These are phyloP conservation scores for Sinocyclocheilus grahami DNA, from an alignment of 2,113 vertebrate genomes.

Conservation along the genomic window DNA sequence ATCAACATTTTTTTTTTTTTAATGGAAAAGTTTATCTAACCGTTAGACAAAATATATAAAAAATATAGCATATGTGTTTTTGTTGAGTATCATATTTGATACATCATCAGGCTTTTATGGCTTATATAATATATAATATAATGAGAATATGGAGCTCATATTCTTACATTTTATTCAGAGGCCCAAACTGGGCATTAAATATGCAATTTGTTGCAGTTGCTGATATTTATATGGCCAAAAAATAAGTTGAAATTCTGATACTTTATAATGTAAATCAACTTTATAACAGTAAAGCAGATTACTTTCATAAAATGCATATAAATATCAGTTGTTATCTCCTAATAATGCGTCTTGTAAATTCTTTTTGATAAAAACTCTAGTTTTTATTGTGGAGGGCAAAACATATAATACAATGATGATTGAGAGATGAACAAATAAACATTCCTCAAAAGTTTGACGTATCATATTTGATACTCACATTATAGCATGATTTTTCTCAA, in stretches of 20 bases:
- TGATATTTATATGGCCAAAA: not conserved
- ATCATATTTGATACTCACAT: too few relatives aligned
- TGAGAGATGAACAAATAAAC: not conserved
- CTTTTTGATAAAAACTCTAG: not conserved
- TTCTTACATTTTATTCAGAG: not conserved
- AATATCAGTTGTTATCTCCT: not conserved
- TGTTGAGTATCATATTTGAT: not conserved
- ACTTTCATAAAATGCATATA: not conserved
- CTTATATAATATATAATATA: not conserved
- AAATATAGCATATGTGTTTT: not conserved
- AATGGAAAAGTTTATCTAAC: not conserved
- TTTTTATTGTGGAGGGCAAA: not conserved
- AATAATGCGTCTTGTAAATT: not conserved
- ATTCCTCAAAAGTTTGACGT: not conserved
- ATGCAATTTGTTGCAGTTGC: not conserved
- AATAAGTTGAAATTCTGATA: not conserved
- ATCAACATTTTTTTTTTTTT: not conserved
- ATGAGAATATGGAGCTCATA: too few relatives aligned
- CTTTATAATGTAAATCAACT: not conserved
- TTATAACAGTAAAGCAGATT: not conserved
- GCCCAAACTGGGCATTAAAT: not conserved
- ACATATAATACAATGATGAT: not conserved
- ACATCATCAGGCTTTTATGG: not conserved
- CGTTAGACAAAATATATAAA: not conserved
- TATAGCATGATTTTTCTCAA: too few relatives aligned